phyloP scores from a whole-genome alignment of 1,140 invertebrate genomes.

The Sycobia sp. region DNA sequence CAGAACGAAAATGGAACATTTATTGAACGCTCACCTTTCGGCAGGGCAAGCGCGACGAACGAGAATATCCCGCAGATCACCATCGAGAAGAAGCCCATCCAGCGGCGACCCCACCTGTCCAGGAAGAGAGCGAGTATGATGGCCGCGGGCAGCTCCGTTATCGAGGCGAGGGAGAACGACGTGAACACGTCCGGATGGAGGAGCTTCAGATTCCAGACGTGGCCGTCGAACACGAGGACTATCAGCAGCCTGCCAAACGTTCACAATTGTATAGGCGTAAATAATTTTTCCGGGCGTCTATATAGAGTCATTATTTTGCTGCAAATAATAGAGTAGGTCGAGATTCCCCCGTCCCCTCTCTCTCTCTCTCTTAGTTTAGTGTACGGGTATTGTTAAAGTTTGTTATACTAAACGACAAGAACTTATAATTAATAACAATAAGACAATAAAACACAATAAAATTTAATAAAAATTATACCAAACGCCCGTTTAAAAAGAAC shows the following conservation, averaged over 20 bases:
- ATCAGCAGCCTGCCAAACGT: slow-evolving; percentile 78
- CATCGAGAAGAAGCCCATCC: slow-evolving; percentile 82
- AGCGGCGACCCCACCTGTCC: slow-evolving; percentile 82
- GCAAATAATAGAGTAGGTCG: too few relatives aligned
- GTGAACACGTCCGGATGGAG: slow-evolving; percentile 79
- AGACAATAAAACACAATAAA: too few relatives aligned
- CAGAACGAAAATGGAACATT: not conserved
- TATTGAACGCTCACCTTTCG: slow-evolving; percentile 63
- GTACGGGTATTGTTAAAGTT: too few relatives aligned
- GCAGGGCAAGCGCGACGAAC: slow-evolving; percentile 73
- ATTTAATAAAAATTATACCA: too few relatives aligned
- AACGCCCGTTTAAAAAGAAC: too few relatives aligned
- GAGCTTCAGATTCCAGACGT: slow-evolving; percentile 82
- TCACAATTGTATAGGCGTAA: too few relatives aligned
- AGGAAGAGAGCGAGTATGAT: slow-evolving; percentile 78
- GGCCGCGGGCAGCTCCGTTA: slow-evolving; percentile 85
- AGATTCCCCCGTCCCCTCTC: too few relatives aligned
- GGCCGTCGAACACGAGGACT: slow-evolving; percentile 78
- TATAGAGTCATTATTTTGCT: too few relatives aligned
- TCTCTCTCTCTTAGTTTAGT: too few relatives aligned
- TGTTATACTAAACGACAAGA: too few relatives aligned
- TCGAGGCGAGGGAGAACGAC: slow-evolving; percentile 83
- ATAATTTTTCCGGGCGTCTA: too few relatives aligned
- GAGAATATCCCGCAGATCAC: slow-evolving; percentile 80
- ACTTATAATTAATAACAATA: too few relatives aligned